Base-by-base conservation (phyloP, 2,888 invertebrate genomes). In the Hipparchia semele region DNA sequence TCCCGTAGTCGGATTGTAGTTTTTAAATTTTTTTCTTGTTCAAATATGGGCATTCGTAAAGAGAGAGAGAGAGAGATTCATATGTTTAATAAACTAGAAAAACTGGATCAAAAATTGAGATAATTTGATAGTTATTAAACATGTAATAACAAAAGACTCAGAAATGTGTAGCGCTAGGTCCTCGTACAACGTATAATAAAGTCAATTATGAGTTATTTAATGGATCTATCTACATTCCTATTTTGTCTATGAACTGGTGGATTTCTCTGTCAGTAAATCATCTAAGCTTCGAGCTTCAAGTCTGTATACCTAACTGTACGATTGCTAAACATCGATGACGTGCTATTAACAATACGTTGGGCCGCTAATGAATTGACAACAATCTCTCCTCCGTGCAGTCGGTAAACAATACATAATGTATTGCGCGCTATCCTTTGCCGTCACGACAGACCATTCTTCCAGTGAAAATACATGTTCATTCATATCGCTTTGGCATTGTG, bases 351-450 rank as follows among this genome's bases (percentile, higher is more conserved):
- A 69, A 71, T 66, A 13, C 71, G 60, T 39, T 64, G 64, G 60
- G 61, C 72, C 49, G 58, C 68, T 68, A 62, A 68, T 74, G 67
- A 69, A 58, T 73, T 67, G 75, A 73, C 75, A 72, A 73, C 69
- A 66, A 72, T 56, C 73, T 73, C 72, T 73, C 61, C 62, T 49
- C 46, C 39, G 58, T 56, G 67, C 67, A 23, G 59, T 45, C 45
- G 2, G 45, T 51, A 23, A 49, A 68, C 70, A 49, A 72, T 65
- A 68, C 73, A 56, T 62, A 54, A 13, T 71, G 71, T 71, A 68
- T 71, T 56, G 51, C 56, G 39, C 23, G 56, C 45, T 59, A 9
- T 46, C 59, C 53, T 59, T 39, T 23, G 23, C 61, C 33, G 72
- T 68, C 72, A 62, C 68, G 58, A 60, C 39, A 69, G 70, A 54